A percentile compares a stretch with the other conserved stretches of the same genome.
phyloP scores from a whole-genome alignment of 1,140 invertebrate genomes.

The Venturia canescens region DNA sequence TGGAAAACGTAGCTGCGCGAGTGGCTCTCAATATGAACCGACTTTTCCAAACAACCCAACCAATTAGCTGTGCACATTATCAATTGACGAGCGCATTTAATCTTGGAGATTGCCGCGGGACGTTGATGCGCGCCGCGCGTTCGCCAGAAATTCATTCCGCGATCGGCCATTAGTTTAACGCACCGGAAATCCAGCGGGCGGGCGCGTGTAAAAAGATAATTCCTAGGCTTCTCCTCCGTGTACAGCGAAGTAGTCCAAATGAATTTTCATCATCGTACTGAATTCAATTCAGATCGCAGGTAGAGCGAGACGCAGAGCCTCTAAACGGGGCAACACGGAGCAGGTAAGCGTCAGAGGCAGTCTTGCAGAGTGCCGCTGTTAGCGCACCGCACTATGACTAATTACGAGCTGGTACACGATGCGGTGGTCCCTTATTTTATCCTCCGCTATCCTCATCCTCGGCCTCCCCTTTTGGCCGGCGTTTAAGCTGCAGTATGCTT shows the following conservation, averaged over 20 bases:
- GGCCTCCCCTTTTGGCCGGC: constrained; percentile 45
- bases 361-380: constrained; percentile 77
- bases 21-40: too few species aligned
- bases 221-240: neutral
- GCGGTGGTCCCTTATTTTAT: constrained; percentile 37
- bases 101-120: too few species aligned
- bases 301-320: constrained; percentile 38
- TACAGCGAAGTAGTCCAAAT: constrained; percentile 10
- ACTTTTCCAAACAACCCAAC: too few species aligned
- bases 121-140: too few species aligned
- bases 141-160: too few species aligned
- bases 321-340: constrained; percentile 41
- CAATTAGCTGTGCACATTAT: too few species aligned
- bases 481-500: constrained; percentile 41
- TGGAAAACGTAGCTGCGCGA: too few species aligned
- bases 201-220: constrained; percentile 30
- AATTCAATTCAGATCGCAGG: constrained; percentile 42
- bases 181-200: too few species aligned
- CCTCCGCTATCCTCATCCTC: constrained; percentile 20
- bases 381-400: constrained; percentile 77
- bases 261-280: constrained; percentile 32
- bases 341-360: constrained; percentile 63
- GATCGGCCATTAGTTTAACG: too few species aligned
- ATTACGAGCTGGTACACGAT: constrained; percentile 67
- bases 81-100: too few species aligned